These are phyloP conservation scores for Drosophila acutilabella DNA, from an alignment of 2,888 invertebrate genomes.

Conservation along the genomic window DNA sequence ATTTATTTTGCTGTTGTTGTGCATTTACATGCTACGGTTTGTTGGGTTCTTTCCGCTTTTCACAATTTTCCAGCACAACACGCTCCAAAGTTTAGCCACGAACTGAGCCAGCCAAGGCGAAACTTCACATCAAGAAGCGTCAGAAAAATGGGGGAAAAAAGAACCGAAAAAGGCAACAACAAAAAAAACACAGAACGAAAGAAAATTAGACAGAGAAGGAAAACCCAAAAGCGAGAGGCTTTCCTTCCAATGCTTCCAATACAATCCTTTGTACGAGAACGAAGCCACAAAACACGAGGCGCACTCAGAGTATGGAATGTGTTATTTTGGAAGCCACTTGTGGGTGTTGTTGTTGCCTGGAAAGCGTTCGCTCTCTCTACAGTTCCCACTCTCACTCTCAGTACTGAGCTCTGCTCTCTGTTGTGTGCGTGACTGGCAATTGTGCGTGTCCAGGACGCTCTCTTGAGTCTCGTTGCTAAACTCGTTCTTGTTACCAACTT, in stretches of 20 bases:
- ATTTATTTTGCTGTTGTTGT: conserved; percentile 8
- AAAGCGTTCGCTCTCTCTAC: conserved; percentile 38
- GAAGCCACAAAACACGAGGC: conserved; percentile 32
- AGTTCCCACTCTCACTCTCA: conserved; percentile 1
- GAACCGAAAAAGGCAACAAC: conserved; percentile 32
- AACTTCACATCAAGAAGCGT: conserved; percentile 58
- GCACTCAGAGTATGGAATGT: conserved; percentile 50
- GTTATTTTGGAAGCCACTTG: conserved; percentile 72
- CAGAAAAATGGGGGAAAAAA: background rate
- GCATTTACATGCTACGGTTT: conserved; percentile 38
- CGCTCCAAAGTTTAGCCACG: conserved; percentile 81
- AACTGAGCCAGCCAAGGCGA: conserved; percentile 62
- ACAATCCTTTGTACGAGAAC: conserved; percentile 69
- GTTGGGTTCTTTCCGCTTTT: conserved; percentile 48
- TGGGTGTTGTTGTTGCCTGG: conserved; percentile 54
- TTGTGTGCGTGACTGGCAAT: conserved; percentile 9
- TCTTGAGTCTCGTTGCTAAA: conserved; percentile 21
- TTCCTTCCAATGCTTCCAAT: conserved; percentile 67
- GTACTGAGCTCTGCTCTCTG: conserved; percentile 1
- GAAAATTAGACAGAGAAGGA: conserved; percentile 19
- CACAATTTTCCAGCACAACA: conserved; percentile 70
- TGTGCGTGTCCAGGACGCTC: conserved; percentile 56
- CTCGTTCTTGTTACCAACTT: conserved; percentile 46
- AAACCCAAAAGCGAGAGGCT: conserved; percentile 41
- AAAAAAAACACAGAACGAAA: conserved; percentile 15